Conservation (phyloP, 2,113 vertebrate species). For the Rhinopomastus cyanomelas region DNA sequence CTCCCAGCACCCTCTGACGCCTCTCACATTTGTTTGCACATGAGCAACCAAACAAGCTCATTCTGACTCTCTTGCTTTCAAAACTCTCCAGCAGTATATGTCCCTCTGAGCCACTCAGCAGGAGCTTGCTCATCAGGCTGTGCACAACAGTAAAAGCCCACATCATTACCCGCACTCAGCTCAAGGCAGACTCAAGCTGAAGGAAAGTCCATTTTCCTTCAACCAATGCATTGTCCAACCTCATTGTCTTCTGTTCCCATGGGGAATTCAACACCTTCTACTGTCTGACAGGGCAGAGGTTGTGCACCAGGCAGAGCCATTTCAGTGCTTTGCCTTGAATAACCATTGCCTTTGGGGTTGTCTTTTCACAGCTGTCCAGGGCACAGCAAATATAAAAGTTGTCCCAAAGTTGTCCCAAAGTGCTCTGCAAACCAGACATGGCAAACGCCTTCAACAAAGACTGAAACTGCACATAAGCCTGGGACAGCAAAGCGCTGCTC, state of each 20-base stretch:
- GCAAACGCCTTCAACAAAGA: neutral
- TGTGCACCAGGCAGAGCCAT: neutral
- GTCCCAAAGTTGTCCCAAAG: neutral
- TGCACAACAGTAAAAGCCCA: neutral
- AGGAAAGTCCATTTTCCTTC: neutral
- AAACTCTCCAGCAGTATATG: neutral
- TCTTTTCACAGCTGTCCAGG: neutral
- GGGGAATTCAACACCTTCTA: neutral
- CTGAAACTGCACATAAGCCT: neutral
- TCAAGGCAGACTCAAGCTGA: neutral
- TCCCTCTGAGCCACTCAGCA: too few relatives aligned
- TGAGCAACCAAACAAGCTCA: neutral
- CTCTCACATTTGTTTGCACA: neutral
- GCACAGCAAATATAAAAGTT: neutral
- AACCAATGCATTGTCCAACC: neutral
- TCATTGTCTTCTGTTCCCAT: neutral
- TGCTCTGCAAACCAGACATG: neutral
- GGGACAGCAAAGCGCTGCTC: neutral
- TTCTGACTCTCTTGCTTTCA: neutral
- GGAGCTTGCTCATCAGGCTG: neutral
- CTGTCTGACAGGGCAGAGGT: fast-evolving
- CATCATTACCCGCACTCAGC: neutral
- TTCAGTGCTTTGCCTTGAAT: neutral
- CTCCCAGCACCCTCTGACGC: neutral
- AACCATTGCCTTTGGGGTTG: neutral